A percentile compares a stretch with the other conserved stretches of the same genome.
phyloP scores from a whole-genome alignment of 1,140 invertebrate genomes.

The Pseudachorutes palmiensis region DNA sequence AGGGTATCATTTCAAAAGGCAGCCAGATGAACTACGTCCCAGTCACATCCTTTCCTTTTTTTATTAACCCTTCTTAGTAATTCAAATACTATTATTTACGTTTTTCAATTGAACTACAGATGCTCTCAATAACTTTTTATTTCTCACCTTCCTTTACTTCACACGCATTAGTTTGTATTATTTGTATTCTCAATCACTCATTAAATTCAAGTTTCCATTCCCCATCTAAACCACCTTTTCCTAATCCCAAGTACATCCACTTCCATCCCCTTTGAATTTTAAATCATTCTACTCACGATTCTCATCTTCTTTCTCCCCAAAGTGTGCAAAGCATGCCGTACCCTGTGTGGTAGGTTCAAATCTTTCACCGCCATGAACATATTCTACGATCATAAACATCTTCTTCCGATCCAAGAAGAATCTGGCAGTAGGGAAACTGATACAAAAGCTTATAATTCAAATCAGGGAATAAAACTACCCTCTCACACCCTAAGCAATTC shows the following conservation, averaged over 20 bases:
- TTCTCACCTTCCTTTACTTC: neutral
- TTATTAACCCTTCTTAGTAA: no score
- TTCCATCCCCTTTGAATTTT: neutral
- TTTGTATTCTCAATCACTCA: slow-evolving; percentile 5
- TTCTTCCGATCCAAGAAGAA: no score
- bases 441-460: neutral
- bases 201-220: slow-evolving; percentile 8
- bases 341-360: no score
- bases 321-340: neutral
- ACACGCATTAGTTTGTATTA: neutral
- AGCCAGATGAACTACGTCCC: no score
- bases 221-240: neutral
- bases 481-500: neutral
- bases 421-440: no score
- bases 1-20: no score
- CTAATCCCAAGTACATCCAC: neutral
- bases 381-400: neutral
- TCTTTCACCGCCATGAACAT: no score
- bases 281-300: slow-evolving; percentile 9
- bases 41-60: no score
- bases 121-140: neutral
- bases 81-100: neutral
- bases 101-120: neutral
- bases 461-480: neutral
- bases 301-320: slow-evolving; percentile 1